Percentiles rank a stretch among this genome's conserved stretches.
phyloP scores from a whole-genome alignment of 2,888 invertebrate genomes.

The Caenorhabditis doughertyi region DNA sequence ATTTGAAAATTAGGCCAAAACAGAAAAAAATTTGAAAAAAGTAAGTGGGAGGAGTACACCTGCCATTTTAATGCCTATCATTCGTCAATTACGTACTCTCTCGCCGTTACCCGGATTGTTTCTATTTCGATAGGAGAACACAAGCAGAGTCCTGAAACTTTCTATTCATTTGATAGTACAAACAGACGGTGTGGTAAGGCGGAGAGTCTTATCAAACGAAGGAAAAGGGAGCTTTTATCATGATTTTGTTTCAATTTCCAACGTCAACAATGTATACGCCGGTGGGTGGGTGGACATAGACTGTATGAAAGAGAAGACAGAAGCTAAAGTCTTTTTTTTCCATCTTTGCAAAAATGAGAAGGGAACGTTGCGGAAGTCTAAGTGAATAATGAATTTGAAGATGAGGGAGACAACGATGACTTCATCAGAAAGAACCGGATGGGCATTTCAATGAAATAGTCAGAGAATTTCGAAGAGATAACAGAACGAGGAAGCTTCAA shows the following conservation, averaged over 20 bases:
- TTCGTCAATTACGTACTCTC: slow-evolving; percentile 22
- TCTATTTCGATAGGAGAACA: slow-evolving; percentile 22
- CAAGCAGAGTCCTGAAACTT: slow-evolving; percentile 23
- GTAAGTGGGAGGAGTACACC: background rate
- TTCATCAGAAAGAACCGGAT: slow-evolving; percentile 41
- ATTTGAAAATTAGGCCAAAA: too few species aligned
- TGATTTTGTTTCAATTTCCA: slow-evolving; percentile 18
- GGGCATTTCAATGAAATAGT: slow-evolving; percentile 37
- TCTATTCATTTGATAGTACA: slow-evolving; percentile 24
- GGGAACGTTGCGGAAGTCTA: slow-evolving; percentile 12
- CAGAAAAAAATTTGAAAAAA: background rate
- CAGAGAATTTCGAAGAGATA: slow-evolving; percentile 18
- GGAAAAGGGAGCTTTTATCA: slow-evolving; percentile 22
- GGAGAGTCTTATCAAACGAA: slow-evolving; percentile 17
- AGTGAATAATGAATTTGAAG: slow-evolving; percentile 34
- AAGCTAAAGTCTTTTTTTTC: slow-evolving; percentile 12
- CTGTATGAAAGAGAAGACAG: slow-evolving; percentile 14
- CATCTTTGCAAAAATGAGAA: background rate
- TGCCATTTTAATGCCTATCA: slow-evolving; percentile 28
- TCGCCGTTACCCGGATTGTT: slow-evolving; percentile 12
- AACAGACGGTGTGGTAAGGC: slow-evolving; percentile 6
- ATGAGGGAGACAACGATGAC: slow-evolving; percentile 22
- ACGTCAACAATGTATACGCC: slow-evolving; percentile 18
- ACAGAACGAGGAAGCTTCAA: slow-evolving; percentile 17
- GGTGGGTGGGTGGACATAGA: slow-evolving; percentile 15